Evolutionary conservation across 2,113 vertebrate species (phyloP).

Genomic region (Anarhynchus alexandrinus): DNA sequence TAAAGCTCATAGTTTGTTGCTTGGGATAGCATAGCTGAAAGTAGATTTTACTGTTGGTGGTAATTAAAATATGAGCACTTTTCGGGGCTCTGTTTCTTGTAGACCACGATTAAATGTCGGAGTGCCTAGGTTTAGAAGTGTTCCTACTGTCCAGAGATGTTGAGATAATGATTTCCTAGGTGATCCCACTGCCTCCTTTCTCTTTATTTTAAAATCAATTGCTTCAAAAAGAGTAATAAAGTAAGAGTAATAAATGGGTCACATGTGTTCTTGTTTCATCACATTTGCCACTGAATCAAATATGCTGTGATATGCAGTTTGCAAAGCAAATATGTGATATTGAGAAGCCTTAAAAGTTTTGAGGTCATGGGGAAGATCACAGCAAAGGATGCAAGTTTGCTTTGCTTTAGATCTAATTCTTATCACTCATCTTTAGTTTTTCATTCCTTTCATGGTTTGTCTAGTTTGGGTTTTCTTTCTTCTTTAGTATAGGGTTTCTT

Average conservation of each 20-base stretch:
- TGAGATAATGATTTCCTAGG: neutral
- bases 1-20: neutral
- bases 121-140: neutral
- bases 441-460: neutral
- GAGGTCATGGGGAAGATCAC: neutral
- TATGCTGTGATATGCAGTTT: neutral
- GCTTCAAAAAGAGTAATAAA: neutral
- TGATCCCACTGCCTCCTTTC: neutral
- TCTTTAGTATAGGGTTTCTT: neutral
- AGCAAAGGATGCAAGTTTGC: neutral
- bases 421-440: neutral
- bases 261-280: neutral
- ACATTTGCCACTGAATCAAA: neutral
- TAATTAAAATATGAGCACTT: neutral
- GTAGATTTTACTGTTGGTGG: neutral
- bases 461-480: neutral
- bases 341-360: neutral
- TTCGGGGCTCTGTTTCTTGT: neutral
- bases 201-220: neutral
- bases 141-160: neutral
- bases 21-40: neutral
- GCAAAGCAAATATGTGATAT: neutral
- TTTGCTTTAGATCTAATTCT: neutral
- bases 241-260: neutral
- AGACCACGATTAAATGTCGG: neutral